phyloP scores from a whole-genome alignment of 1,140 invertebrate genomes.

The Portunus trituberculatus region DNA sequence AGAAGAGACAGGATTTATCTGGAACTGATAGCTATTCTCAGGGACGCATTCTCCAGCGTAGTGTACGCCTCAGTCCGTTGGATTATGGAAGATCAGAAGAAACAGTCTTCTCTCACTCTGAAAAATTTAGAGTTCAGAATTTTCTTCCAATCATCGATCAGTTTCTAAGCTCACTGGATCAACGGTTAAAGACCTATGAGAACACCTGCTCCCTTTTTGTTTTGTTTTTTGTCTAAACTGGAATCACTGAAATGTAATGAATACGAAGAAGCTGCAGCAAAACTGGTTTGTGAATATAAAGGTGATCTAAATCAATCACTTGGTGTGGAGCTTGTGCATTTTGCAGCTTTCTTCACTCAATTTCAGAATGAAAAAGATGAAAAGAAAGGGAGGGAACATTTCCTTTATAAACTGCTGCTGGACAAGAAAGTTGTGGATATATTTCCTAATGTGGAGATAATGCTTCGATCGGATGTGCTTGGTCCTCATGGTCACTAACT shows the following conservation, averaged over 20 bases:
- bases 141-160: conserved; percentile 58
- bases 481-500: conserved; percentile 50
- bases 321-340: conserved; percentile 10
- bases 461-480: conserved; percentile 47
- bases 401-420: conserved; percentile 37
- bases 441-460: background rate
- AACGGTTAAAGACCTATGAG: conserved; percentile 41
- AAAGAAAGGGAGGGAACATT: conserved; percentile 31
- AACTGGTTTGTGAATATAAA: conserved; percentile 51
- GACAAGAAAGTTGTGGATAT: background rate
- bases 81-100: conserved; percentile 58
- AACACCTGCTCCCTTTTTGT: conserved; percentile 42
- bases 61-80: conserved; percentile 40
- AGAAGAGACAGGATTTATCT: conserved; percentile 50
- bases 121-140: conserved; percentile 44
- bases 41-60: conserved; percentile 39
- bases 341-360: conserved; percentile 32
- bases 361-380: conserved; percentile 39
- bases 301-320: conserved; percentile 37
- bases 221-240: conserved; percentile 35
- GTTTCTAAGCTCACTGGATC: conserved; percentile 53
- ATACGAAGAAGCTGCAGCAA: conserved; percentile 42
- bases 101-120: conserved; percentile 37
- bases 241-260: conserved; percentile 39
- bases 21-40: conserved; percentile 55